Evolutionary conservation across 2,113 vertebrate genomes (phyloP).

Genomic region (Xenopus laevis): DNA sequence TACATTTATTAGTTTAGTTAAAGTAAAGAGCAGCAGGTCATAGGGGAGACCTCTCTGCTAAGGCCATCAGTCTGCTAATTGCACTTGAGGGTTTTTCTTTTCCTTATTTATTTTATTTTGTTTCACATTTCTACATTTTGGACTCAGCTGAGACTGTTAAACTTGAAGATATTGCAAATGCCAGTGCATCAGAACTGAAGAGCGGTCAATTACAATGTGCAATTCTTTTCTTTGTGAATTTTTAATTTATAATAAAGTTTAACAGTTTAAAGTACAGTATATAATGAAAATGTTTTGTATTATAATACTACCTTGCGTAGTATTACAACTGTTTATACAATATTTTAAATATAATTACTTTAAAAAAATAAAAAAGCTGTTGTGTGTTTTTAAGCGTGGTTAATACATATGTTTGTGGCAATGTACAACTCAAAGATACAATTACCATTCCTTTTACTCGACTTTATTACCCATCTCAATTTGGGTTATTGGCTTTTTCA

Average conservation of each 20-base stretch:
- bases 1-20: constrained; percentile 76
- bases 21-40: constrained; percentile 73
- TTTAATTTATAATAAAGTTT: constrained; percentile 88
- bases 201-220: constrained; percentile 82
- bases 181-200: constrained; percentile 79
- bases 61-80: constrained; percentile 74
- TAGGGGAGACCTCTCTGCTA: constrained; percentile 72
- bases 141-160: constrained; percentile 83
- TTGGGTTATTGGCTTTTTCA: too few species aligned
- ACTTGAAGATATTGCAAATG: constrained; percentile 76
- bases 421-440: too few species aligned
- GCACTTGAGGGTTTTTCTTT: constrained; percentile 77
- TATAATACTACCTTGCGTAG: constrained; percentile 64
- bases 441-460: too few species aligned
- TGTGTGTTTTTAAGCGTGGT: too few species aligned
- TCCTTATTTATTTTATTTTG: constrained; percentile 51
- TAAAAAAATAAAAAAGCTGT: too few species aligned
- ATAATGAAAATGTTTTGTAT: constrained; percentile 72
- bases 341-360: constrained; percentile 64
- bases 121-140: constrained; percentile 63
- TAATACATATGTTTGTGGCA: too few species aligned
- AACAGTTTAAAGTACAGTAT: constrained; percentile 76
- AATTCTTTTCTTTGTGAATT: constrained; percentile 81
- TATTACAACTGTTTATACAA: constrained; percentile 66
- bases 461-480: too few species aligned